A percentile compares a stretch with the other conserved stretches of the same genome.
phyloP scores from a whole-genome alignment of 2,113 vertebrate species.

The Pachypanchax playfairii region DNA sequence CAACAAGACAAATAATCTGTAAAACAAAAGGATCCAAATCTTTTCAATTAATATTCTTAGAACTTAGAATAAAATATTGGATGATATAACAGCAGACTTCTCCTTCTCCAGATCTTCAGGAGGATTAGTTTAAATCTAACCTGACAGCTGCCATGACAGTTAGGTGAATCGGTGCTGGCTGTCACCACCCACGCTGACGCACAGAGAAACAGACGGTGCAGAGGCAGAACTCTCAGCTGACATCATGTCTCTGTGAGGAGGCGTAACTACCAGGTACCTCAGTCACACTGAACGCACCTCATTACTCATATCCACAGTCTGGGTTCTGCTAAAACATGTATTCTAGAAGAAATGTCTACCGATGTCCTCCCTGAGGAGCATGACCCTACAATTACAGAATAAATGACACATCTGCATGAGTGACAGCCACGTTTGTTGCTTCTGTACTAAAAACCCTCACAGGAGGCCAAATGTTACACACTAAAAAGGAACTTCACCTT shows the following conservation, averaged over 20 bases:
- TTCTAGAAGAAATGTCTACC: constrained; percentile 35
- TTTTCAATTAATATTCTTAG: too few relatives aligned
- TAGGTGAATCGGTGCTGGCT: constrained; percentile 28
- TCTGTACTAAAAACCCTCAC: too few relatives aligned
- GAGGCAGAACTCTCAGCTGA: not conserved
- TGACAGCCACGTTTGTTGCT: too few relatives aligned
- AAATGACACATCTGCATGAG: too few relatives aligned
- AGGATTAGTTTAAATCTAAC: constrained; percentile 2
- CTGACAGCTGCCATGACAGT: not conserved
- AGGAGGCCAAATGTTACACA: too few relatives aligned
- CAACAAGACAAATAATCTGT: too few relatives aligned
- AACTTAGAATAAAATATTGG: too few relatives aligned
- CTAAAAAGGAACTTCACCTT: too few relatives aligned
- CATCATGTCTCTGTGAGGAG: constrained; percentile 1
- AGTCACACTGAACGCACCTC: constrained; percentile 27
- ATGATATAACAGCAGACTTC: too few relatives aligned
- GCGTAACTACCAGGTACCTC: constrained; percentile 40
- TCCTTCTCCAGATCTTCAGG: too few relatives aligned
- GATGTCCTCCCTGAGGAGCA: not conserved
- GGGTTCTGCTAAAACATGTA: constrained; percentile 34
- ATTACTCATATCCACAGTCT: constrained; percentile 27
- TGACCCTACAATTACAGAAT: constrained; percentile 26
- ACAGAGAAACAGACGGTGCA: too few relatives aligned
- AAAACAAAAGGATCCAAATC: too few relatives aligned
- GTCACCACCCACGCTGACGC: constrained; percentile 4